Evolutionary conservation across 2,113 vertebrate species (phyloP), one percentile per base, ranked within the genome.

Genomic region (Oryzias melastigma): DNA sequence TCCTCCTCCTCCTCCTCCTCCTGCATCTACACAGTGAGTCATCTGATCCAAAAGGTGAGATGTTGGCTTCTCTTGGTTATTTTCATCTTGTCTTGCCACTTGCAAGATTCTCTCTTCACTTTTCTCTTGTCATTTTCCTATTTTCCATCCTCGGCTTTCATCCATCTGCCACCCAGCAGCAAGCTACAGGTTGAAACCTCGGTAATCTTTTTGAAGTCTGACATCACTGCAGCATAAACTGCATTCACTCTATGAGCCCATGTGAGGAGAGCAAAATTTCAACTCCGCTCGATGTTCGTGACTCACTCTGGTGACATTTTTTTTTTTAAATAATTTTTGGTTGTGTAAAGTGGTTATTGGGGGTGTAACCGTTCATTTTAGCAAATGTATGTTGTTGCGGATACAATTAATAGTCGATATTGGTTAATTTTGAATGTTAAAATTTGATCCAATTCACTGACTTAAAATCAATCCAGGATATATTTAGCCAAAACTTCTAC

Each of bases 21-120:
- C 71, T 65, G 46, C 63, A 25, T 62, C 62, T 25, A 52, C 65
- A 59, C 48, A n/a, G 62, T 82, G 79, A 87, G 75, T 84, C 84
- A 87, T 85, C 61, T 82, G 59, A 81, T 74, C 73, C 64, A 43
- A 79, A 78, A 81, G 81, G 77, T 80, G 79, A 40, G 70, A 75
- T 75, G 73, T 54, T 52, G 49, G 74, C 18, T 81, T 72, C 69
- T 52, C 62, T 53, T 61, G 68, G 80, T 78, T 83, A 71, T 80
- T 77, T 85, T 75, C 70, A 72, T 82, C 70, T 63, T 17, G 17
- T 63, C 62, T 56, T 50, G 19, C 45, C 40, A 29, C 75, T 62
- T 19, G 43, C 71, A 47, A 77, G 8, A 67, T 55, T 76, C 42
- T 62, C 62, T 48, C 62, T 62, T 71, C 58, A 58, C 62, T 65